A percentile compares a stretch with the other conserved stretches of the same genome.
Evolutionary conservation across 2,888 invertebrate genomes (phyloP).

Genomic region (Eueremaeus valkanovi): DNA sequence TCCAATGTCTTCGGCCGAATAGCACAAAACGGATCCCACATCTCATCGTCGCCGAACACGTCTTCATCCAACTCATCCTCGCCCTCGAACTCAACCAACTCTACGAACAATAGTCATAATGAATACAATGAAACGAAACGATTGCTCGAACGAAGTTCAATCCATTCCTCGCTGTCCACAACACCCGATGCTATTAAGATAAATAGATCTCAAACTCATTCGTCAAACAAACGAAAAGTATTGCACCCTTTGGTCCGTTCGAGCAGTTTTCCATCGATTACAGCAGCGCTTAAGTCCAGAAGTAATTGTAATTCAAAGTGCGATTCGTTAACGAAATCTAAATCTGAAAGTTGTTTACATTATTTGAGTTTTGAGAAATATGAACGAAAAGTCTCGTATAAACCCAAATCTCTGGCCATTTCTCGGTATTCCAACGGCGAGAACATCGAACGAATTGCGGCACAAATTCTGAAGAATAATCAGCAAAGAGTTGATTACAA

Average conservation of each 20-base stretch:
- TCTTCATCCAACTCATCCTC: slow-evolving; percentile 33
- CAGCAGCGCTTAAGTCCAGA: neutral
- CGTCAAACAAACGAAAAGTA: neutral
- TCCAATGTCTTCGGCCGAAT: neutral
- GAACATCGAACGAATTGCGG: slow-evolving; percentile 20
- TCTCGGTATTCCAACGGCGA: slow-evolving; percentile 18
- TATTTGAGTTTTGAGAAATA: neutral
- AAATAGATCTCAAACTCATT: slow-evolving; percentile 11
- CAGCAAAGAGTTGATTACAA: neutral
- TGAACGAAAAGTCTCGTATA: slow-evolving; percentile 15
- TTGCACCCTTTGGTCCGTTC: neutral
- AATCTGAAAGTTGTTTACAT: slow-evolving; percentile 23
- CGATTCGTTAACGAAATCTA: slow-evolving; percentile 6
- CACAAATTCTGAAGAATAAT: slow-evolving; percentile 12
- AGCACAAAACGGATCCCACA: slow-evolving; percentile 31
- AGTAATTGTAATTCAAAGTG: neutral
- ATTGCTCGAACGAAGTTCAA: slow-evolving; percentile 29
- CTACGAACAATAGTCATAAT: slow-evolving; percentile 22
- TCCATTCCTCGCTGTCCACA: slow-evolving; percentile 4
- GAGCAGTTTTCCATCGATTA: slow-evolving; percentile 11
- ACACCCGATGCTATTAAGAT: neutral
- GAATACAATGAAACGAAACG: slow-evolving; percentile 33
- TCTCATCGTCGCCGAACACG: slow-evolving; percentile 13
- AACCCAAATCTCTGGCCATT: slow-evolving; percentile 31
- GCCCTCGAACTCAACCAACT: slow-evolving; percentile 28